phyloP scores from a whole-genome alignment of 2,113 vertebrate genomes.

The Scopus umbretta region DNA sequence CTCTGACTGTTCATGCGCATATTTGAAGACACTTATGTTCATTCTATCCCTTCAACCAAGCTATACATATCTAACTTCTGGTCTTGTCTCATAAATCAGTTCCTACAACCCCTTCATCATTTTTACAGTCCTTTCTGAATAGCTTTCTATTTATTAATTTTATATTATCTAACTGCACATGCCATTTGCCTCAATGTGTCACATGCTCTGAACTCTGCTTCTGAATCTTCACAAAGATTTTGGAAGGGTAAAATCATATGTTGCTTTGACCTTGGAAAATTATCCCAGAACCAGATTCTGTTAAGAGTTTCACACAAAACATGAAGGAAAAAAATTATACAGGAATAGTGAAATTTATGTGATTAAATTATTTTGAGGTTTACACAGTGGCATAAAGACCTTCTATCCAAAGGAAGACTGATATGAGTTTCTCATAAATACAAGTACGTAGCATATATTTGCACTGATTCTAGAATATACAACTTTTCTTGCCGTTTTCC shows the following conservation, averaged over 20 bases:
- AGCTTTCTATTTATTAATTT: constrained; percentile 35
- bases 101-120: background rate
- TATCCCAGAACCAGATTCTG: background rate
- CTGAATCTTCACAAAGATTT: background rate
- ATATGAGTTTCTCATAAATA: background rate
- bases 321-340: background rate
- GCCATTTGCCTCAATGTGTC: background rate
- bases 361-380: background rate
- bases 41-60: background rate
- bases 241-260: background rate
- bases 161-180: background rate
- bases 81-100: constrained; percentile 36
- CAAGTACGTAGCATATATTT: background rate
- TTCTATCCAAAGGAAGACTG: background rate
- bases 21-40: background rate
- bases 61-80: background rate
- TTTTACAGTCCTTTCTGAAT: constrained; percentile 13
- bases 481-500: background rate
- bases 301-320: background rate
- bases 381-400: background rate
- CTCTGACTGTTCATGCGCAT: background rate
- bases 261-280: constrained; percentile 17
- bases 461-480: background rate
- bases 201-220: background rate
- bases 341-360: background rate